phyloP scores from a whole-genome alignment of 92 coral and sea anemone genomes.

The Metridium senile region DNA sequence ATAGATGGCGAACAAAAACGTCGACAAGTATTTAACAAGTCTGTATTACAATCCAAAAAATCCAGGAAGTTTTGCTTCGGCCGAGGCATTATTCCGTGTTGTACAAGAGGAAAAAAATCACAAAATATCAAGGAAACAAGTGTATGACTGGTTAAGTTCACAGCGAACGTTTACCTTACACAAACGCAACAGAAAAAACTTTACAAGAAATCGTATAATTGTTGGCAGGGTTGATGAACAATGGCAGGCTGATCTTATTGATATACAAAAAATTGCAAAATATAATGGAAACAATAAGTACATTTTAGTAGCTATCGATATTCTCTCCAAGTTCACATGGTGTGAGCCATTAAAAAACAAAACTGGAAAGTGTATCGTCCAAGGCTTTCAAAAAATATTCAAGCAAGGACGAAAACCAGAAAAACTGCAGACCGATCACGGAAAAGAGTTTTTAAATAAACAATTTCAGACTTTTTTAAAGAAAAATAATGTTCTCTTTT shows the following conservation, averaged over 20 bases:
- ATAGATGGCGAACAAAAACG: slow-evolving; percentile 14
- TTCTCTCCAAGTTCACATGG: slow-evolving; percentile 30
- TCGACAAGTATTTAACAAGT: background rate
- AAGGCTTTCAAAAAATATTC: slow-evolving; percentile 41
- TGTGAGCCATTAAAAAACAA: slow-evolving; percentile 35
- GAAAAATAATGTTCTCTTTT: slow-evolving; percentile 14
- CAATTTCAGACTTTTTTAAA: slow-evolving; percentile 27
- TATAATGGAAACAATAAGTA: slow-evolving; percentile 34
- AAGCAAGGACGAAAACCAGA: slow-evolving; percentile 44
- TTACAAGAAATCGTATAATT: too few species aligned
- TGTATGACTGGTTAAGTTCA: slow-evolving; percentile 35
- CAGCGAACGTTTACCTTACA: slow-evolving; percentile 49
- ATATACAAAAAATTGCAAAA: slow-evolving; percentile 22
- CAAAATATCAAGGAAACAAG: slow-evolving; percentile 41
- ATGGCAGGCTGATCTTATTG: slow-evolving; percentile 50
- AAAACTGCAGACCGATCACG: slow-evolving; percentile 26
- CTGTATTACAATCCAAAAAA: slow-evolving; percentile 22
- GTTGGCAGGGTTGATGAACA: too few species aligned
- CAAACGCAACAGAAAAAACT: too few species aligned
- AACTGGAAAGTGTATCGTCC: slow-evolving; percentile 22
- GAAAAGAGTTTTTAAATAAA: slow-evolving; percentile 32
- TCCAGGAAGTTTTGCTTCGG: slow-evolving; percentile 15
- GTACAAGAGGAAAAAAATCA: slow-evolving; percentile 31
- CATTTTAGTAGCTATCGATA: slow-evolving; percentile 22
- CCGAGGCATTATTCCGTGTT: slow-evolving; percentile 29